These are phyloP conservation scores for Cyrtodaria siliqua DNA, from an alignment of 2,888 invertebrate genomes.

Conservation along the genomic window DNA sequence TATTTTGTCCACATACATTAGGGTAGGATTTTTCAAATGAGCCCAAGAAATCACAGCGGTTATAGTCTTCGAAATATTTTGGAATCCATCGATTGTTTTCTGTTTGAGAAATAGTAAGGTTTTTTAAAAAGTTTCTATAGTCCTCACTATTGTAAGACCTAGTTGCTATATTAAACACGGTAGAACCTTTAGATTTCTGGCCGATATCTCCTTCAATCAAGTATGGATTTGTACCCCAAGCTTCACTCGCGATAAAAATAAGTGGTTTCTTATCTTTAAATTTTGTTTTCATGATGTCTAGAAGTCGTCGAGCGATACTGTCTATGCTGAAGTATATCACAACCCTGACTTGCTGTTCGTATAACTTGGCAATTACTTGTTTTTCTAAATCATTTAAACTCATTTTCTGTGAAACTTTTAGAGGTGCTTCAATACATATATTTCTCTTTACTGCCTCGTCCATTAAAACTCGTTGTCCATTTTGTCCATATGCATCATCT, in stretches of 20 bases:
- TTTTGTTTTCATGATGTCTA: conserved; percentile 48
- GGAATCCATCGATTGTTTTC: conserved; percentile 70
- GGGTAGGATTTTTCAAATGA: conserved; percentile 64
- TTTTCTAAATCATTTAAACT: conserved; percentile 16
- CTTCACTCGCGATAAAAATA: conserved; percentile 77
- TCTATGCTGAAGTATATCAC: conserved; percentile 75
- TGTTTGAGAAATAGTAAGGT: conserved; percentile 26
- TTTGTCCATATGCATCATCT: conserved; percentile 74
- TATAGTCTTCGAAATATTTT: conserved; percentile 71
- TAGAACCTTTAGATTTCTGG: conserved; percentile 66
- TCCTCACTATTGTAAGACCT: conserved; percentile 24
- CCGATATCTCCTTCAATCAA: conserved; percentile 55
- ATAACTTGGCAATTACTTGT: conserved; percentile 26
- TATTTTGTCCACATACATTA: conserved; percentile 24
- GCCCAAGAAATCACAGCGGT: conserved; percentile 69
- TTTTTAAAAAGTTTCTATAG: conserved; percentile 55
- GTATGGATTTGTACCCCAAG: conserved; percentile 71
- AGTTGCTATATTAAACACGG: conserved; percentile 68
- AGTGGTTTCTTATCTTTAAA: conserved; percentile 26
- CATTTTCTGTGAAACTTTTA: conserved; percentile 55
- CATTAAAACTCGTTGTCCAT: conserved; percentile 66
- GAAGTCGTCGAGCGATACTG: conserved; percentile 61
- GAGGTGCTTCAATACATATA: conserved; percentile 74
- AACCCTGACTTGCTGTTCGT: conserved; percentile 49
- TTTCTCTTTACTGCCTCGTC: conserved; percentile 56